phyloP scores from a whole-genome alignment of 2,797 vertebrate genomes.

The Ambastaia sidthimunki region DNA sequence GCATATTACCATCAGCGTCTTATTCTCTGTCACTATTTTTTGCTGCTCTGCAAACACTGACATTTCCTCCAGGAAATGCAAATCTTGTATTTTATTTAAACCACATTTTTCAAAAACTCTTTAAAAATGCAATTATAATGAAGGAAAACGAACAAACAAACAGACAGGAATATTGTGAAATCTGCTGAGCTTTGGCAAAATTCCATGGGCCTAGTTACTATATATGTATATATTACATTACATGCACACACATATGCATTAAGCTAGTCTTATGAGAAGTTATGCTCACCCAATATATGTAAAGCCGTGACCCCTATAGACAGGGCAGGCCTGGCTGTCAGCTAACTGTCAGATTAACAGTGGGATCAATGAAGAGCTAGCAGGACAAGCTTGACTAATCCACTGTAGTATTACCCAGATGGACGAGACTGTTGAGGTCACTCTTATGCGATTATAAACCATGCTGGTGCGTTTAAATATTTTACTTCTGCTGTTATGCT shows the following conservation, averaged over 20 bases:
- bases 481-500: slow-evolving; percentile 15
- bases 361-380: slow-evolving; percentile 58
- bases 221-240: background rate
- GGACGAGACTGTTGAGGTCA: background rate
- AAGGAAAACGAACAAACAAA: background rate
- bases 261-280: background rate
- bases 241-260: background rate
- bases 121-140: slow-evolving; percentile 21
- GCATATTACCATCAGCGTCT: background rate
- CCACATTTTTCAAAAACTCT: background rate
- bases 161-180: background rate
- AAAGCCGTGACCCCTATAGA: slow-evolving; percentile 35
- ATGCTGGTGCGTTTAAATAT: background rate
- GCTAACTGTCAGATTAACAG: slow-evolving; percentile 50
- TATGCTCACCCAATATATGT: slow-evolving; percentile 8
- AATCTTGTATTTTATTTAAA: slow-evolving; percentile 3
- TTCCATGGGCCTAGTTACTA: background rate
- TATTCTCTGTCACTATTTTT: background rate
- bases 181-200: background rate
- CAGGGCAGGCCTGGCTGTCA: slow-evolving; percentile 42
- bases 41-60: background rate
- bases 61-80: background rate
- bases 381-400: slow-evolving; percentile 55
- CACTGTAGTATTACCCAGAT: slow-evolving; percentile 50
- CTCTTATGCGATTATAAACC: background rate